Conservation (phyloP, 2,113 vertebrate genomes). For the Vidua macroura region DNA sequence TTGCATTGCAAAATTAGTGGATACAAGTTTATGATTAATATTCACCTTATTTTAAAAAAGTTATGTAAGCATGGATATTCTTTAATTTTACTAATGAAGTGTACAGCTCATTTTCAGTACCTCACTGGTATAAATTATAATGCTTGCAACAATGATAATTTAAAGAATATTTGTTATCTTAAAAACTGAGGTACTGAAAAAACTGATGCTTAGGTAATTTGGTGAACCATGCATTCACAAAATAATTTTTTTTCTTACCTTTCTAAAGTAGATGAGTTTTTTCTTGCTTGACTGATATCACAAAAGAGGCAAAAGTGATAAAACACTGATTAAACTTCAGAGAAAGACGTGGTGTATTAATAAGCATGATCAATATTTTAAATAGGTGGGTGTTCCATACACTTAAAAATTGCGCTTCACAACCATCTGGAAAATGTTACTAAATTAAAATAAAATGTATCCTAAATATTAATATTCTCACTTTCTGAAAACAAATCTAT, state of each 20-base stretch:
- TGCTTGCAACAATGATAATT: not conserved
- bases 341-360: not conserved
- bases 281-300: not conserved
- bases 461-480: not conserved
- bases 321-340: not conserved
- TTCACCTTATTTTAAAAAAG: not conserved
- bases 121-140: not conserved
- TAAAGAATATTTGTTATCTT: not conserved
- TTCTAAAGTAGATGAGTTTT: not conserved
- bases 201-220: not conserved
- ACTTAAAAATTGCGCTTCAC: not conserved
- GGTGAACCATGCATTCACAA: not conserved
- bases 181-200: not conserved
- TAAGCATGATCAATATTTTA: not conserved
- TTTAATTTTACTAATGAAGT: not conserved
- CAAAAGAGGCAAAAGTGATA: not conserved
- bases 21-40: not conserved
- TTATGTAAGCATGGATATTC: not conserved
- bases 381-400: not conserved
- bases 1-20: not conserved
- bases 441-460: not conserved
- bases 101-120: not conserved
- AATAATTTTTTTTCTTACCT: not conserved
- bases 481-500: not conserved
- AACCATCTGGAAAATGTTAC: not conserved